Evolutionary conservation across 2,113 vertebrate species (phyloP).

Genomic region (Delphinus delphis): DNA sequence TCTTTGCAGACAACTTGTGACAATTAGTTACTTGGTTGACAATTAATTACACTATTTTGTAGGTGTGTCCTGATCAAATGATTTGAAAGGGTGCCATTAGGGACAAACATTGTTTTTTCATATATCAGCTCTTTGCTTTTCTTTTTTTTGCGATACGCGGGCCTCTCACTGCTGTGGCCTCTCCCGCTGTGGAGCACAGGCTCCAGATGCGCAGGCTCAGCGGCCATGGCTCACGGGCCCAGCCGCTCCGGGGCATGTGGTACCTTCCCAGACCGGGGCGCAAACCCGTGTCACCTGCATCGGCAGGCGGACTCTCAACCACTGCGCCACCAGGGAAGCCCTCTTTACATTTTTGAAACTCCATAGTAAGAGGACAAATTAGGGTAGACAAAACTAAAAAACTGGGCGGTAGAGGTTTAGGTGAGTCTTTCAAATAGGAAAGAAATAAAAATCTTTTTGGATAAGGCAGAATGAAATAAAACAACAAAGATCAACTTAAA

Average conservation of each 20-base stretch:
- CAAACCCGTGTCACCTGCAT: too few species aligned
- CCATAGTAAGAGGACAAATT: neutral
- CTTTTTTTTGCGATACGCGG: too few species aligned
- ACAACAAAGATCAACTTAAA: neutral
- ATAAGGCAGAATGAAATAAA: neutral
- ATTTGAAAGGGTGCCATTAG: neutral
- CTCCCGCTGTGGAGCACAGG: too few species aligned
- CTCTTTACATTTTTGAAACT: neutral
- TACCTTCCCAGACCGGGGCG: too few species aligned
- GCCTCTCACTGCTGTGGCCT: too few species aligned
- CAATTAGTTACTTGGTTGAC: neutral
- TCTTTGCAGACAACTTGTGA: neutral
- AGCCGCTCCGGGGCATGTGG: too few species aligned
- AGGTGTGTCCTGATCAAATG: neutral
- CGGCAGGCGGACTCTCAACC: too few species aligned
- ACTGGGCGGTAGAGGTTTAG: neutral
- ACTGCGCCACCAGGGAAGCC: too few species aligned
- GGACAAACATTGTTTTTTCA: neutral
- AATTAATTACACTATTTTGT: slow-evolving; percentile 7
- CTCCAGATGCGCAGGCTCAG: too few species aligned
- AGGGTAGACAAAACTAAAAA: neutral
- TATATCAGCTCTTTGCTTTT: neutral
- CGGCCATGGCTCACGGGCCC: too few species aligned
- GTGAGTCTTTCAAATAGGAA: neutral
- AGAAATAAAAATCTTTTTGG: neutral